These are phyloP conservation scores for Marmota monax DNA, from an alignment of 2,113 vertebrate genomes.

Conservation along the genomic window DNA sequence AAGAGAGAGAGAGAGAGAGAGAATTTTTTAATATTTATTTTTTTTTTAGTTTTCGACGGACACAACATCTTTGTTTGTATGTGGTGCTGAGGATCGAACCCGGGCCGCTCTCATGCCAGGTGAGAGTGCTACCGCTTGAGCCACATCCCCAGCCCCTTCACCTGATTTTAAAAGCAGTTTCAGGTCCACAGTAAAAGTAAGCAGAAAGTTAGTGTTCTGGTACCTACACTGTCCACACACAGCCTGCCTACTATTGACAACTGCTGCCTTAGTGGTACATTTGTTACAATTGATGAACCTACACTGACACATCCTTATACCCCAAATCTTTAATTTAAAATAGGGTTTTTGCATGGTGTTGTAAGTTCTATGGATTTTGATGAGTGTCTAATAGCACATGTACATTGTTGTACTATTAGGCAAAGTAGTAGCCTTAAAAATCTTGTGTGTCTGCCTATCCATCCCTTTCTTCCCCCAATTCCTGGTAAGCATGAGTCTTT, in stretches of 20 bases:
- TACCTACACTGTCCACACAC: neutral
- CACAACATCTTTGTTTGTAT: no score
- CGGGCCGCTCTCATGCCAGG: no score
- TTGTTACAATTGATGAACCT: neutral
- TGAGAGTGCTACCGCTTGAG: no score
- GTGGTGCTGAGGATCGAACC: no score
- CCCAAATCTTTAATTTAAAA: neutral
- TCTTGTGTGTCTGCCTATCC: neutral
- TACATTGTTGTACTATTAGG: no score
- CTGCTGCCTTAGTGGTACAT: neutral
- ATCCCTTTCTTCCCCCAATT: neutral
- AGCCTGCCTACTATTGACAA: neutral
- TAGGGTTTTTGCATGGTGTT: neutral
- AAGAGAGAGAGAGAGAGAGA: no score
- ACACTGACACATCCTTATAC: neutral
- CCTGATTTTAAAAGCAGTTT: neutral
- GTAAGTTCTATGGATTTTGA: neutral
- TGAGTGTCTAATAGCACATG: neutral
- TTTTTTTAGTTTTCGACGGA: no score
- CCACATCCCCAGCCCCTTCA: no score
- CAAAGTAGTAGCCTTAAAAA: neutral
- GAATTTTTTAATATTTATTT: no score
- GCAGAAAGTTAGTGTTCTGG: neutral
- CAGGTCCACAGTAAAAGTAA: neutral
- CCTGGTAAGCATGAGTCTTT: neutral